phyloP scores from a whole-genome alignment of 2,797 vertebrate genomes.

The Podarcis lilfordi region DNA sequence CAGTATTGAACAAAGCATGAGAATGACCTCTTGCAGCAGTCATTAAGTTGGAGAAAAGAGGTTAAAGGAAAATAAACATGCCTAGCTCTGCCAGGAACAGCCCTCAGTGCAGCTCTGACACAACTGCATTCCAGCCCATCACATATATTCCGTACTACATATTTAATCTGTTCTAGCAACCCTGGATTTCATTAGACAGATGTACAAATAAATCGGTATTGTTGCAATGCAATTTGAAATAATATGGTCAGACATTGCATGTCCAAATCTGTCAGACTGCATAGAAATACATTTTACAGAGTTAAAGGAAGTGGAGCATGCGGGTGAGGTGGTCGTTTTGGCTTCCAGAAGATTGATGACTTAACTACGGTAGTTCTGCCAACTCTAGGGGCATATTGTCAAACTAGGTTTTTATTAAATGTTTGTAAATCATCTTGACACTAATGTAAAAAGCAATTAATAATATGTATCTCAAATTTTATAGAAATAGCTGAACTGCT shows the following conservation, averaged over 20 bases:
- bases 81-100: not conserved
- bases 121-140: not conserved
- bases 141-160: not conserved
- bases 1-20: conserved; percentile 32
- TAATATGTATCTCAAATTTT: no score
- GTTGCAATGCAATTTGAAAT: not conserved
- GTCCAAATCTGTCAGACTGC: not conserved
- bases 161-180: not conserved
- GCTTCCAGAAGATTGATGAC: not conserved
- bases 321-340: not conserved
- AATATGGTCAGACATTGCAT: not conserved
- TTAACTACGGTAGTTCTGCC: not conserved
- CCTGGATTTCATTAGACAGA: not conserved
- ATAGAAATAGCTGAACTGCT: not conserved
- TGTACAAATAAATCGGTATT: not conserved
- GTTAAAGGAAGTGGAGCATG: not conserved
- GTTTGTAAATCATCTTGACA: no score
- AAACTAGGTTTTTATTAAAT: no score
- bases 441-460: no score
- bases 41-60: not conserved
- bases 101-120: not conserved
- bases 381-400: not conserved
- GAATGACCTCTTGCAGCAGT: conserved; percentile 27
- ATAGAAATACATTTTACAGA: not conserved
- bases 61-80: conserved; percentile 33